Evolutionary conservation across 2,888 invertebrate species (phyloP).

Genomic region (Eupithecia inturbata): DNA sequence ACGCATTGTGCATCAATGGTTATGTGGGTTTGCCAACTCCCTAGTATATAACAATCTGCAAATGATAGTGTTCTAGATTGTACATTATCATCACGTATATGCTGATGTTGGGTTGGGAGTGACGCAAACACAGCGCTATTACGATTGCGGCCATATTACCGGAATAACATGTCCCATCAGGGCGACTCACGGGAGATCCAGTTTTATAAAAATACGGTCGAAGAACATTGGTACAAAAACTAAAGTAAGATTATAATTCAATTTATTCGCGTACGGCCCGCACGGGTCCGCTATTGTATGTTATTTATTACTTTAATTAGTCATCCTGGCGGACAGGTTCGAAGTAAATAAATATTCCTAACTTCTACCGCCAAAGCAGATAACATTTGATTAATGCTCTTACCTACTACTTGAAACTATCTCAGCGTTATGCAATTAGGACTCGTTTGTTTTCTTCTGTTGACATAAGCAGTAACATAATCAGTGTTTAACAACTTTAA

Average conservation of each 20-base stretch:
- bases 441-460: background rate
- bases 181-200: conserved; percentile 21
- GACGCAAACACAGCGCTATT: conserved; percentile 63
- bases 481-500: too few species aligned
- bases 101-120: conserved; percentile 54
- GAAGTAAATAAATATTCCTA: background rate
- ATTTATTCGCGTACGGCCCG: background rate
- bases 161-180: conserved; percentile 54
- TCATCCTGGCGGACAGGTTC: background rate
- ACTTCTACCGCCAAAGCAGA: background rate
- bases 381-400: background rate
- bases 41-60: background rate
- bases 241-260: background rate
- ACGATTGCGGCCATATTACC: conserved; percentile 62
- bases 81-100: conserved; percentile 53
- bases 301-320: background rate
- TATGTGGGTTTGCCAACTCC: background rate
- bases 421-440: background rate
- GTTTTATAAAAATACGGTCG: background rate
- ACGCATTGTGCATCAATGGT: too few species aligned
- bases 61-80: conserved; percentile 34
- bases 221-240: background rate
- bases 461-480: background rate
- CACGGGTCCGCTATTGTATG: background rate
- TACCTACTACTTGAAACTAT: background rate